phyloP scores from a whole-genome alignment of 2,888 invertebrate genomes.

The Meloe dianella region DNA sequence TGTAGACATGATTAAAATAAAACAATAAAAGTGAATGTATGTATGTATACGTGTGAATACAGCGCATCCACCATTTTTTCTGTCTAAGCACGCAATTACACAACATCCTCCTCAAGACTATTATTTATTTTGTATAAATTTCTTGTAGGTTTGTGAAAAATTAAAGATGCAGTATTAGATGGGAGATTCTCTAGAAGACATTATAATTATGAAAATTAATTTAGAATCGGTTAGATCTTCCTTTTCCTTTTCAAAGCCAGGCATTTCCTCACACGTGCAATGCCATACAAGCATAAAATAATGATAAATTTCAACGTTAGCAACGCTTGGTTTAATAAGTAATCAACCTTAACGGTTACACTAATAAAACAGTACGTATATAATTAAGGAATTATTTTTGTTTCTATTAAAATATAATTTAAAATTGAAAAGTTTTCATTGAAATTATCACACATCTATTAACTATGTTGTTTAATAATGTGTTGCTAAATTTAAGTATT shows the following conservation, averaged over 20 bases:
- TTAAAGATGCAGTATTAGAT: neutral
- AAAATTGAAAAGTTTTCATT: neutral
- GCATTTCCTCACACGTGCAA: conserved; percentile 6
- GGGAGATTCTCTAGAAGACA: neutral
- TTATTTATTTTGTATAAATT: neutral
- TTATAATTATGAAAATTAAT: conserved; percentile 8
- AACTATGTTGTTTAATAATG: conserved; percentile 22
- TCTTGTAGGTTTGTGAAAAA: neutral
- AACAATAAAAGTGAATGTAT: conserved; percentile 10
- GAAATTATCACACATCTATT: neutral
- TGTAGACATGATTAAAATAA: too few species aligned
- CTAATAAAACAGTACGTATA: neutral
- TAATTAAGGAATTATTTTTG: neutral
- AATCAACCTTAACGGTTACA: conserved; percentile 5
- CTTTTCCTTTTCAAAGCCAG: neutral
- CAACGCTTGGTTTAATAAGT: conserved; percentile 7
- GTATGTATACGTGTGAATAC: conserved; percentile 18
- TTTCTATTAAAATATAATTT: neutral
- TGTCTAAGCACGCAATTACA: neutral
- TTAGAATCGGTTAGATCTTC: neutral
- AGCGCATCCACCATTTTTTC: conserved; percentile 1
- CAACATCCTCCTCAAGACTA: neutral
- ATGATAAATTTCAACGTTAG: neutral
- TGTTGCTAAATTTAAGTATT: conserved; percentile 26
- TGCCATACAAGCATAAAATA: neutral